A percentile compares a stretch with the other conserved stretches of the same genome.
Evolutionary conservation across 53 echinoderm and acorn worm species (phyloP).

Genomic region (Apostichopus leukothele): DNA sequence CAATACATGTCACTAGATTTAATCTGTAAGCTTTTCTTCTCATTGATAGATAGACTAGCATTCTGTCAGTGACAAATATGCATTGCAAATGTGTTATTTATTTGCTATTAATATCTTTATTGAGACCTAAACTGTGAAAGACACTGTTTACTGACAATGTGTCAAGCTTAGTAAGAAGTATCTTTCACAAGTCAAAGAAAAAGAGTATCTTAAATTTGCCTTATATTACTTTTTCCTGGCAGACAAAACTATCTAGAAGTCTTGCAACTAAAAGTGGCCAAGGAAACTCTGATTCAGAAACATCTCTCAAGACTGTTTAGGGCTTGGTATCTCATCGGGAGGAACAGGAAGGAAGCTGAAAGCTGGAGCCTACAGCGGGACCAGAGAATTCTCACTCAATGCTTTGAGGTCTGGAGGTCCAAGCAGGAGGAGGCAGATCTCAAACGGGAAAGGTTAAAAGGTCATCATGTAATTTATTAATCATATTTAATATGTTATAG

Average conservation of each 20-base stretch:
- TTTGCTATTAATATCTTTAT: no score
- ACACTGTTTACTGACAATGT: no score
- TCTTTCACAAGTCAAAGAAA: neutral
- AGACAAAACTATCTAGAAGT: constrained; percentile 14
- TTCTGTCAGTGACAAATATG: no score
- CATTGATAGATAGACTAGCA: no score
- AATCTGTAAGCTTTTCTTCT: no score
- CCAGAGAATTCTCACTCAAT: neutral
- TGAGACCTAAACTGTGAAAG: no score
- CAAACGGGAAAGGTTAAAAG: constrained; percentile 41
- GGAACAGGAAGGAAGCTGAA: neutral
- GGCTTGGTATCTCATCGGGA: constrained; percentile 44
- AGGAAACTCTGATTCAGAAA: constrained; percentile 15
- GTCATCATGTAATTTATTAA: constrained; percentile 29
- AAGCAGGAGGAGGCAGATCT: constrained; percentile 29
- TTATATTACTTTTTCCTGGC: neutral
- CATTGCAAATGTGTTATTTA: no score
- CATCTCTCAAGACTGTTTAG: constrained; percentile 39
- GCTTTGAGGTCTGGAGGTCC: constrained; percentile 46
- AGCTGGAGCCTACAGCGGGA: neutral
- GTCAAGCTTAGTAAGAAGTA: no score
- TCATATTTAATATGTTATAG: no score
- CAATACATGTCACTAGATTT: no score
- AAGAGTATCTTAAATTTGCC: neutral
- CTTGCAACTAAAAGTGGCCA: constrained; percentile 7